phyloP scores from a whole-genome alignment of 1,140 invertebrate genomes.

The Aphelenchoides fujianensis region DNA sequence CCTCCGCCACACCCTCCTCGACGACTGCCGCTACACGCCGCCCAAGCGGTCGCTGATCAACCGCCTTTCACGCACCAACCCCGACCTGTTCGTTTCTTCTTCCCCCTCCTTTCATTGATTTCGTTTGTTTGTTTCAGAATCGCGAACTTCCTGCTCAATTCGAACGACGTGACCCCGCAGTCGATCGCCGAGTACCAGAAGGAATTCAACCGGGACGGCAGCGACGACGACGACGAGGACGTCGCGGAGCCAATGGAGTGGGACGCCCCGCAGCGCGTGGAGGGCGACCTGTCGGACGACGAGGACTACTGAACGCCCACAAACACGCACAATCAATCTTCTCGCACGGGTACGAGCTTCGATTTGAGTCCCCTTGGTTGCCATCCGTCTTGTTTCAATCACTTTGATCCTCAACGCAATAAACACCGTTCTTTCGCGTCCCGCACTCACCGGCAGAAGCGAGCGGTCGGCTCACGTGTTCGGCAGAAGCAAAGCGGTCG shows the following conservation, averaged over 20 bases:
- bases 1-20: not conserved
- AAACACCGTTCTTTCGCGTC: too few relatives aligned
- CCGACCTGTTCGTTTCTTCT: constrained; percentile 1
- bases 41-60: not conserved
- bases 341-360: too few relatives aligned
- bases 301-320: too few relatives aligned
- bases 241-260: too few relatives aligned
- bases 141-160: not conserved
- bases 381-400: too few relatives aligned
- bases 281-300: not conserved
- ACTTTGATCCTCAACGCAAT: too few relatives aligned
- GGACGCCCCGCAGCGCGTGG: too few relatives aligned
- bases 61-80: not conserved
- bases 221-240: constrained; percentile 7
- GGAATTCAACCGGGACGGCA: not conserved
- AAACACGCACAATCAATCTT: too few relatives aligned
- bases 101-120: too few relatives aligned
- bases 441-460: too few relatives aligned
- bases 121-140: not conserved
- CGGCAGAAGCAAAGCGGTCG: not conserved
- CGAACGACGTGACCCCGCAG: not conserved
- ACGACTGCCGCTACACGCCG: not conserved
- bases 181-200: not conserved
- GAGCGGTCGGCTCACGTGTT: constrained; percentile 10
- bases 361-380: too few relatives aligned